Evolutionary conservation across 2,113 vertebrate genomes (phyloP).

Genomic region (Tichodroma muraria): DNA sequence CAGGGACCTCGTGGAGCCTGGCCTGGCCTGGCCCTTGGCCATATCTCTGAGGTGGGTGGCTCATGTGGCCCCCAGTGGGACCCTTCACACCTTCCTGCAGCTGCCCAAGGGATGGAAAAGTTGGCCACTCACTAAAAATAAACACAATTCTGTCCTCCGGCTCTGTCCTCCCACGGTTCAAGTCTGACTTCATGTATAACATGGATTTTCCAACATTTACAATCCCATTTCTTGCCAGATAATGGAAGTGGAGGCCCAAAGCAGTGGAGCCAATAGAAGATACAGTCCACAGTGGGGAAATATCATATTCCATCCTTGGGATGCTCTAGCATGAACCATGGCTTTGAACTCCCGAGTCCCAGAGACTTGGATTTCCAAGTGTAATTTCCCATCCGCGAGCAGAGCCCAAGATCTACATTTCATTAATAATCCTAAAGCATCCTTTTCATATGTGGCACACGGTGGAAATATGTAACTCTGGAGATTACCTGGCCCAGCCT

Average conservation of each 20-base stretch:
- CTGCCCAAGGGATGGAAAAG: not conserved
- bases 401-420: not conserved
- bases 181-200: not conserved
- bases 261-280: not conserved
- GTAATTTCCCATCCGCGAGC: not conserved
- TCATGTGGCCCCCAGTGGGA: not conserved
- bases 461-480: not conserved
- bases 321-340: not conserved
- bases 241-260: not conserved
- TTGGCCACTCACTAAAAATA: not conserved
- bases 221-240: not conserved
- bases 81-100: not conserved
- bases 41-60: not conserved
- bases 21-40: not conserved
- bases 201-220: not conserved
- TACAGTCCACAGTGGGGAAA: not conserved
- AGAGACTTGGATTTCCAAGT: not conserved
- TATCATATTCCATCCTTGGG: not conserved
- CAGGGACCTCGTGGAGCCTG: not conserved
- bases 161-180: not conserved
- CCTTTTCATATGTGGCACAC: not conserved
- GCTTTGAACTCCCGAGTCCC: not conserved
- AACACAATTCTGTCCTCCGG: rapidly evolving
- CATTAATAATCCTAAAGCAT: conserved; percentile 7
- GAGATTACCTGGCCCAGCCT: conserved; percentile 3